Percentiles rank a stretch among this genome's conserved stretches.
Evolutionary conservation across 2,797 vertebrate species (phyloP).

Genomic region (Poeciliopsis infans): DNA sequence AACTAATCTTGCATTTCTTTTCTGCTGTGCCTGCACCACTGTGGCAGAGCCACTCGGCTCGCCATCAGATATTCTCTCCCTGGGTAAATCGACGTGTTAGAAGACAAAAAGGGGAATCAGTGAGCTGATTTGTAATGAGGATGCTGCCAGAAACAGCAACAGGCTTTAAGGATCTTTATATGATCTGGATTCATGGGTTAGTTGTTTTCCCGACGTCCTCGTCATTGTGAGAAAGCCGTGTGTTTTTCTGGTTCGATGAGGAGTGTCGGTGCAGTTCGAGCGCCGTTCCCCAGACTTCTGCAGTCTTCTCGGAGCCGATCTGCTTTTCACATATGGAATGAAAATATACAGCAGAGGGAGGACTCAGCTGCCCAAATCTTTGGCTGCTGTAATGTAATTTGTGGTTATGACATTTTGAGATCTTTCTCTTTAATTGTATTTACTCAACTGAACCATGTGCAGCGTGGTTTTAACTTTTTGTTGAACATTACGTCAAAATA

Average conservation of each 20-base stretch:
- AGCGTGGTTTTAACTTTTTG: neutral
- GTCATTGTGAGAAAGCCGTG: neutral
- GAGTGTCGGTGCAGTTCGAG: neutral
- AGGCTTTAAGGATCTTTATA: conserved; percentile 1
- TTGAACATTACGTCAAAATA: neutral
- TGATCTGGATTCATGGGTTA: neutral
- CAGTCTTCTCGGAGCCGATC: neutral
- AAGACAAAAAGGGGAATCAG: neutral
- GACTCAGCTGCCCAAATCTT: neutral
- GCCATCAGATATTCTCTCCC: conserved; percentile 11
- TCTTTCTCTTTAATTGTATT: neutral
- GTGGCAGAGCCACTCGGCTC: conserved; percentile 24
- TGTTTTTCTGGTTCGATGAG: conserved; percentile 1
- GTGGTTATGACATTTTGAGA: neutral
- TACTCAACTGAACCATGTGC: neutral
- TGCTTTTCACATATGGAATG: neutral
- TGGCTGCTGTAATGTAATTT: neutral
- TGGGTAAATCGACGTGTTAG: conserved; percentile 18
- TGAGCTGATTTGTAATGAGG: conserved; percentile 13
- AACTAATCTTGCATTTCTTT: neutral
- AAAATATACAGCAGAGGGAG: neutral
- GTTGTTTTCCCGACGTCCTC: conserved; percentile 1
- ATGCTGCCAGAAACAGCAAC: neutral
- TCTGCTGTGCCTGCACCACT: conserved; percentile 38
- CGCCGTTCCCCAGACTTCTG: neutral